phyloP scores from a whole-genome alignment of 2,797 vertebrate genomes.

The Denticeps clupeoides region DNA sequence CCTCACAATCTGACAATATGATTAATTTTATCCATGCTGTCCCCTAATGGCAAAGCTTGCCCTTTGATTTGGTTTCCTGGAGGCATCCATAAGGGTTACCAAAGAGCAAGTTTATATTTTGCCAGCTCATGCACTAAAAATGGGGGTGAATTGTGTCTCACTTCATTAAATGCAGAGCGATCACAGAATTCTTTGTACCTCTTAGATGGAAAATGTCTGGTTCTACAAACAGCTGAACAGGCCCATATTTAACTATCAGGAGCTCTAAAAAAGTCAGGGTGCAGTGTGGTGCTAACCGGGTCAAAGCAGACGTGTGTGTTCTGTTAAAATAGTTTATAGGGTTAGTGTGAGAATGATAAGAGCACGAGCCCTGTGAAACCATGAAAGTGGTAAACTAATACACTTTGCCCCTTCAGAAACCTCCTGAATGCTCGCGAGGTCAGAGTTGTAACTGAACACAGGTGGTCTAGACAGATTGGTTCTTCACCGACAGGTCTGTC shows the following conservation, averaged over 20 bases:
- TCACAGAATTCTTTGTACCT: constrained; percentile 35
- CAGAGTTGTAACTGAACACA: background rate
- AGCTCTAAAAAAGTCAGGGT: constrained; percentile 33
- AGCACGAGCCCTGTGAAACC: constrained; percentile 47
- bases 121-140: constrained; percentile 36
- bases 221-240: constrained; percentile 35
- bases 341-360: constrained; percentile 48
- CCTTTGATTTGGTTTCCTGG: constrained; percentile 40
- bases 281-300: constrained; percentile 20
- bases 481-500: too few species aligned
- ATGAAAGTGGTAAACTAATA: constrained; percentile 57
- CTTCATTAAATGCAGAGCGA: constrained; percentile 45
- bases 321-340: constrained; percentile 48
- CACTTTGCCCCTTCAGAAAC: constrained; percentile 42
- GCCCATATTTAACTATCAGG: constrained; percentile 31
- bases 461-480: too few species aligned
- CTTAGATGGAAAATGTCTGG: constrained; percentile 47
- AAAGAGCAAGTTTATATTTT: constrained; percentile 17
- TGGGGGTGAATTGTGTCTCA: constrained; percentile 45
- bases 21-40: constrained; percentile 36
- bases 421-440: constrained; percentile 37
- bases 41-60: constrained; percentile 25
- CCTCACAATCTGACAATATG: constrained; percentile 25
- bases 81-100: constrained; percentile 25
- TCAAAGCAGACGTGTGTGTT: constrained; percentile 31